A percentile compares a stretch with the other conserved stretches of the same genome.
Evolutionary conservation across 2,797 vertebrate species (phyloP).

Genomic region (Falco biarmicus): DNA sequence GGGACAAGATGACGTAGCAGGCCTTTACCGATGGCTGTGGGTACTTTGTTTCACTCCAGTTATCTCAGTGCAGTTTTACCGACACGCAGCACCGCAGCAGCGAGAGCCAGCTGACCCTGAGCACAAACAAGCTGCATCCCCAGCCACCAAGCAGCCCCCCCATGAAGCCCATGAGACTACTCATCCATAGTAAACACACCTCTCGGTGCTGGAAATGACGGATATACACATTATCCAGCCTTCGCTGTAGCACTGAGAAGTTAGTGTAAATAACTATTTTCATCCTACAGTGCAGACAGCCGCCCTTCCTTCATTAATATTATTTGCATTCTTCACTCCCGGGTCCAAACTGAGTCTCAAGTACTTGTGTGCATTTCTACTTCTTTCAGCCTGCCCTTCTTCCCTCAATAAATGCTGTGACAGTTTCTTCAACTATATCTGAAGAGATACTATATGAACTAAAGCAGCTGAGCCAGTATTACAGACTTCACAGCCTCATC

Average conservation of each 20-base stretch:
- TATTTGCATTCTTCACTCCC: background rate
- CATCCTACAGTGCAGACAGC: background rate
- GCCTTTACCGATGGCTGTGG: background rate
- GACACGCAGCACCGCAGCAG: background rate
- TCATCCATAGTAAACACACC: background rate
- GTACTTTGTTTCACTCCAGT: background rate
- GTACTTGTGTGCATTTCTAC: background rate
- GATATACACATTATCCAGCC: background rate
- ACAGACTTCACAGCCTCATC: background rate
- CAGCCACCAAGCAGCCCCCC: background rate
- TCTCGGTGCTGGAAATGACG: background rate
- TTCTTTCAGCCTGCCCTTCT: background rate
- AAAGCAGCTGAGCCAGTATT: background rate
- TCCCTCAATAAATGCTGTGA: background rate
- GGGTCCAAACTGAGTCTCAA: accelerated
- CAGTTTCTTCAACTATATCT: background rate
- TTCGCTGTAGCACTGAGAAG: background rate
- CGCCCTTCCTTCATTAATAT: background rate
- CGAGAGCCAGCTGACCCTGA: background rate
- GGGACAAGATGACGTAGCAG: background rate
- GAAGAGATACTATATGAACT: background rate
- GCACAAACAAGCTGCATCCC: background rate
- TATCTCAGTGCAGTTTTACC: background rate
- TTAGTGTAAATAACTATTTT: background rate
- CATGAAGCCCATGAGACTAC: background rate